A percentile compares a stretch with the other conserved stretches of the same genome.
These are phyloP conservation scores for Tipula helvola DNA, from an alignment of 2,888 invertebrate species.

Conservation along the genomic window DNA sequence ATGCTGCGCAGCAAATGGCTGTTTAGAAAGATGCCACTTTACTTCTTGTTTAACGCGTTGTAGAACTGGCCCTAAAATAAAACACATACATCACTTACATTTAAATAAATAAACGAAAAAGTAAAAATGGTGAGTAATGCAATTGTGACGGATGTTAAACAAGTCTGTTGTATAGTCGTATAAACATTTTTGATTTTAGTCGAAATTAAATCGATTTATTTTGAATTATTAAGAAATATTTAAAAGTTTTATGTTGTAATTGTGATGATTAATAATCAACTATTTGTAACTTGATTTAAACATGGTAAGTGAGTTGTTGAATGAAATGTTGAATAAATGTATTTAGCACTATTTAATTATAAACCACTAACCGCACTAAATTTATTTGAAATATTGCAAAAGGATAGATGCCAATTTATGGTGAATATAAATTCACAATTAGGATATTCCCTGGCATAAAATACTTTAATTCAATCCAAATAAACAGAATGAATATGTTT, in stretches of 20 bases:
- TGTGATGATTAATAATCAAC: background rate
- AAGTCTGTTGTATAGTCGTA: background rate
- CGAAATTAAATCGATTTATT: background rate
- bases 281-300: background rate
- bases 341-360: too few species aligned
- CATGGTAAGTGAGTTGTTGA: background rate
- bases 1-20: too few species aligned
- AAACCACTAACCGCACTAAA: too few species aligned
- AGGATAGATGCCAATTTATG: background rate
- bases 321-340: background rate
- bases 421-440: background rate
- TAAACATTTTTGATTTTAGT: background rate
- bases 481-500: background rate
- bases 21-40: too few species aligned
- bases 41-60: too few species aligned
- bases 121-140: too few species aligned
- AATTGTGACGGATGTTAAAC: background rate
- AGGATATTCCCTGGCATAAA: background rate
- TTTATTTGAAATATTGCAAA: background rate
- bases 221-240: background rate
- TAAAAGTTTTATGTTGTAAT: background rate
- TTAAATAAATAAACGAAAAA: too few species aligned
- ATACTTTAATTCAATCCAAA: background rate
- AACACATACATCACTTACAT: too few species aligned
- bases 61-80: too few species aligned